These are phyloP conservation scores for Formica aserva DNA, from an alignment of 2,888 invertebrate species.

Conservation along the genomic window DNA sequence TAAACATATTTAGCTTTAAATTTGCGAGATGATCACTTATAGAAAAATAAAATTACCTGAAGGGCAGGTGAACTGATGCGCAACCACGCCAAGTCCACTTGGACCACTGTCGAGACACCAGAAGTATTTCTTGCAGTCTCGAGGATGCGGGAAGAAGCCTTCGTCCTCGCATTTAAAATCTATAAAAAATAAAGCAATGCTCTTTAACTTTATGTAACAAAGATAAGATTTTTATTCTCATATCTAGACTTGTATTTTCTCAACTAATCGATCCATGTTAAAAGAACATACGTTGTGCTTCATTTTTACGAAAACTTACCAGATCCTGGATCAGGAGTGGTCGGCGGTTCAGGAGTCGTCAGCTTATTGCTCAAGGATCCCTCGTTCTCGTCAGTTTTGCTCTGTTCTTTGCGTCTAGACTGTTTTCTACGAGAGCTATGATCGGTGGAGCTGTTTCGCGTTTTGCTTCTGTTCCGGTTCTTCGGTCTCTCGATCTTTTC, in stretches of 20 bases:
- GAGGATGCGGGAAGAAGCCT: conserved; percentile 96
- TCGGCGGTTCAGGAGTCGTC: conserved; percentile 93
- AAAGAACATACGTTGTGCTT: background rate
- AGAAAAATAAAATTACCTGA: conserved; percentile 88
- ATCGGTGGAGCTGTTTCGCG: conserved; percentile 71
- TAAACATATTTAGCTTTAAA: background rate
- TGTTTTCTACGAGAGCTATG: conserved; percentile 74
- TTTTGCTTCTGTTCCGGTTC: conserved; percentile 73
- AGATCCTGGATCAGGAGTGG: conserved; percentile 95
- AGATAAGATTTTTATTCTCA: background rate
- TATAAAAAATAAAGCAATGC: conserved; percentile 76
- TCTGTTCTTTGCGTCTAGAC: conserved; percentile 62
- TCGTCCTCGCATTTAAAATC: conserved; percentile 97
- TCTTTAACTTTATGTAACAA: background rate
- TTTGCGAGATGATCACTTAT: background rate
- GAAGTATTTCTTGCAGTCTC: conserved; percentile 97
- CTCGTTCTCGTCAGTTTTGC: conserved; percentile 28
- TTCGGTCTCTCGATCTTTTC: conserved; percentile 72
- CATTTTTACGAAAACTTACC: conserved; percentile 86
- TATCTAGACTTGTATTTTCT: background rate
- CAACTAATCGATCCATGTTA: background rate
- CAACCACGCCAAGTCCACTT: conserved; percentile 95
- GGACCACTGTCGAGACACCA: conserved; percentile 97
- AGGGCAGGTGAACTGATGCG: conserved; percentile 97
- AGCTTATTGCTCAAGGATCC: conserved; percentile 85